These are phyloP conservation scores for Oryzias melastigma DNA, from an alignment of 2,113 vertebrate species.

Conservation along the genomic window DNA sequence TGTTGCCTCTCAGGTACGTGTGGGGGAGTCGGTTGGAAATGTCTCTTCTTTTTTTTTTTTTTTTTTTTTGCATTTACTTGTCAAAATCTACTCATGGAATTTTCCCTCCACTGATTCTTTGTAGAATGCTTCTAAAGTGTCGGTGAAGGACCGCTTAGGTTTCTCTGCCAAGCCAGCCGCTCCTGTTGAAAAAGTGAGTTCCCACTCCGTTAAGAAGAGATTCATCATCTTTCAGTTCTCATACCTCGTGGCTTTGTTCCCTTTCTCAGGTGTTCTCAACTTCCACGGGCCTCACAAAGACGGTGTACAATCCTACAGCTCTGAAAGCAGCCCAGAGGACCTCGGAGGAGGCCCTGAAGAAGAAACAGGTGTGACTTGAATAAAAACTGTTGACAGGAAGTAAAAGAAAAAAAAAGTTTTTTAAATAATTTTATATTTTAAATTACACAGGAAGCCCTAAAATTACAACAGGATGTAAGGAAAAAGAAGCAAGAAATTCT, in stretches of 20 bases:
- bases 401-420: no score
- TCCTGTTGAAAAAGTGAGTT: conserved; percentile 86
- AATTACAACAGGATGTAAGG: conserved; percentile 93
- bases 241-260: not conserved
- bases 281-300: conserved; percentile 95
- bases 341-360: conserved; percentile 90
- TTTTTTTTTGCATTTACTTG: conserved; percentile 3
- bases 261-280: conserved; percentile 88
- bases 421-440: conserved; percentile 1
- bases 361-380: conserved; percentile 84
- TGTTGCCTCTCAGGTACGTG: conserved; percentile 82
- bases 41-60: not conserved
- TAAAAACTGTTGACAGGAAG: not conserved
- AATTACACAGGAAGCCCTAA: conserved; percentile 85
- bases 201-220: not conserved
- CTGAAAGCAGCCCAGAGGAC: conserved; percentile 90
- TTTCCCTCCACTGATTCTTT: conserved; percentile 49
- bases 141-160: conserved; percentile 91
- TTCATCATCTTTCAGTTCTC: not conserved
- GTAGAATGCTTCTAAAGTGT: conserved; percentile 86
- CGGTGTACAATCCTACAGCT: conserved; percentile 95
- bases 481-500: conserved; percentile 98
- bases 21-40: not conserved
- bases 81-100: conserved; percentile 21
- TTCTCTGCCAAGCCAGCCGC: conserved; percentile 84